These are phyloP conservation scores for Zaprionus lachaisei DNA, from an alignment of 1,140 invertebrate species.

Conservation along the genomic window DNA sequence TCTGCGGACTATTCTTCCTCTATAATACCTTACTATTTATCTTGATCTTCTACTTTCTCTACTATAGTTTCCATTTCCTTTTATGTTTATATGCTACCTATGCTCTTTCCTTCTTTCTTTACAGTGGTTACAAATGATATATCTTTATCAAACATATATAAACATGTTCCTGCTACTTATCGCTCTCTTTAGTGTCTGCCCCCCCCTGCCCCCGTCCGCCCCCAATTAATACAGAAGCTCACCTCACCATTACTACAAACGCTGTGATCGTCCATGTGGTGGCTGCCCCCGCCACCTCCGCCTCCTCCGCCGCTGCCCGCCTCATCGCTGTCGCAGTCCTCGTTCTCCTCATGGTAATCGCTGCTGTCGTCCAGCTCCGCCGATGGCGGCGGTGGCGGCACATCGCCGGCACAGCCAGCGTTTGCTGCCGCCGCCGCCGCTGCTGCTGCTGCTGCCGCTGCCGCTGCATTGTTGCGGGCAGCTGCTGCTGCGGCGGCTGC, in stretches of 20 bases:
- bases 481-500: constrained; percentile 73
- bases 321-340: constrained; percentile 82
- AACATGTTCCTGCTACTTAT: not conserved
- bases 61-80: too few species aligned
- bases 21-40: too few species aligned
- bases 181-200: not conserved
- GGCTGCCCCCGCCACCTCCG: constrained; percentile 51
- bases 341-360: constrained; percentile 81
- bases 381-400: constrained; percentile 15
- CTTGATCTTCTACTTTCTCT: too few species aligned
- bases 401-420: constrained; percentile 15
- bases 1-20: too few species aligned
- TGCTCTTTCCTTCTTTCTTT: too few species aligned
- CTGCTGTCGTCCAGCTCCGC: constrained; percentile 76
- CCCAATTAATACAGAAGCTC: constrained; percentile 80
- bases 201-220: not conserved
- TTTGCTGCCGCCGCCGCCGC: constrained; percentile 45
- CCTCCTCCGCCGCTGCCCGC: constrained; percentile 57
- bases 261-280: constrained; percentile 83
- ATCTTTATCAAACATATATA: too few species aligned
- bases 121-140: too few species aligned
- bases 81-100: too few species aligned
- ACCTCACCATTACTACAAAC: constrained; percentile 85
- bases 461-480: constrained; percentile 66
- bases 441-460: constrained; percentile 57